A percentile compares a stretch with the other conserved stretches of the same genome.
These are phyloP conservation scores for Phenacoccus solenopsis DNA, from an alignment of 1,140 invertebrate species.

Conservation along the genomic window DNA sequence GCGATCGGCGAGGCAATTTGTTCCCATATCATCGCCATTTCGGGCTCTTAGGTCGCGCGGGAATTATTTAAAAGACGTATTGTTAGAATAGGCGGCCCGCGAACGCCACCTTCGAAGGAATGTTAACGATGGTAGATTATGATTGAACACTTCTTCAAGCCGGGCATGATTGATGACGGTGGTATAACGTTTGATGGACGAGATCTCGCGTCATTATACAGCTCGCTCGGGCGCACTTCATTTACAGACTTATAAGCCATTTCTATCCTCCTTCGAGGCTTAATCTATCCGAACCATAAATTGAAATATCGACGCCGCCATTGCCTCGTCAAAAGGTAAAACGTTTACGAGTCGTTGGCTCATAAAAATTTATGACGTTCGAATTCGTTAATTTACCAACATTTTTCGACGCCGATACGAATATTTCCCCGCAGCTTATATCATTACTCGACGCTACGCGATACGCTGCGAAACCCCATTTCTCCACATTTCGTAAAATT, in stretches of 20 bases:
- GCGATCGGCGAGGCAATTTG: not conserved
- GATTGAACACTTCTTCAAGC: not conserved
- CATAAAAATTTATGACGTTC: not conserved
- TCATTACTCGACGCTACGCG: too few relatives aligned
- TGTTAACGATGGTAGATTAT: not conserved
- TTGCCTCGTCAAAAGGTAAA: not conserved
- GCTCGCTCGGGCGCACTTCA: not conserved
- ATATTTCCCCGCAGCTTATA: too few relatives aligned
- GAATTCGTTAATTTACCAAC: not conserved
- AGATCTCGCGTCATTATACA: conserved; percentile 1
- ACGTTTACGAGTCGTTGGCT: not conserved
- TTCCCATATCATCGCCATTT: not conserved
- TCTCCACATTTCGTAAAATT: too few relatives aligned
- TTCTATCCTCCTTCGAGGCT: not conserved
- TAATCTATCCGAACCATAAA: not conserved
- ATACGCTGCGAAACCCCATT: too few relatives aligned
- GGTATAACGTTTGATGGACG: not conserved
- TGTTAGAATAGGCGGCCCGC: not conserved
- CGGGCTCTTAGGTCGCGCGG: not conserved
- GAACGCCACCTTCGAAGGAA: not conserved
- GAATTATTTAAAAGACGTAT: conserved; percentile 3
- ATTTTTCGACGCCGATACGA: not conserved
- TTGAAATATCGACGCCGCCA: not conserved
- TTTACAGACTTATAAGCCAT: not conserved
- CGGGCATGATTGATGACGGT: not conserved